phyloP scores from a whole-genome alignment of 2,113 vertebrate species.

The Protobothrops flavoviridis region DNA sequence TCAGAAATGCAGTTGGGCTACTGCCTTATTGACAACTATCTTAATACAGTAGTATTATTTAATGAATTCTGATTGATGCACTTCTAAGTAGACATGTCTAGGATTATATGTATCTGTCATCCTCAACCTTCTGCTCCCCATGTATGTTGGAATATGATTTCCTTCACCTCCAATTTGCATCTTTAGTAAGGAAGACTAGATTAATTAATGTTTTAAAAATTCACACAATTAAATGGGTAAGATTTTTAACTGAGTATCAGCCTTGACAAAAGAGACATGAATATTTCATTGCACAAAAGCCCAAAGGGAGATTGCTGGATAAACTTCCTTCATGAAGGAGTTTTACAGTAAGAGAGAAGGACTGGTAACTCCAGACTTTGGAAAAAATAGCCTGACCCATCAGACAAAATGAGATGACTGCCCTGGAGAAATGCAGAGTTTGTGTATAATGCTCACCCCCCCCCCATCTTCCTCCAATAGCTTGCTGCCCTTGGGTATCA shows the following conservation, averaged over 20 bases:
- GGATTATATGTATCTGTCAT: neutral
- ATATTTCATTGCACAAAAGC: neutral
- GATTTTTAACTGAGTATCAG: neutral
- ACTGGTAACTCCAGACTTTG: neutral
- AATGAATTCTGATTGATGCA: neutral
- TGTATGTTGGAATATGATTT: neutral
- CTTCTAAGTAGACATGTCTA: neutral
- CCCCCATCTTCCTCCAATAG: neutral
- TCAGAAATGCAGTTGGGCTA: neutral
- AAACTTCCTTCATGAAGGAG: neutral
- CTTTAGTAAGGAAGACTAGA: neutral
- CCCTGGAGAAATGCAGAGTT: neutral
- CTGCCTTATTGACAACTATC: neutral
- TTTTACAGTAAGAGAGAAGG: neutral
- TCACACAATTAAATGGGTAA: neutral
- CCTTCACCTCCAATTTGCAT: neutral
- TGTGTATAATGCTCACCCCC: neutral
- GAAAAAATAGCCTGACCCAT: neutral
- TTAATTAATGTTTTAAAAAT: neutral
- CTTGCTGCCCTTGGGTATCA: neutral
- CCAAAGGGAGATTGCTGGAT: neutral
- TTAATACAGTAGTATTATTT: neutral
- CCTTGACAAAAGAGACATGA: neutral
- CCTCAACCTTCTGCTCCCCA: neutral
- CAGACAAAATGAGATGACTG: neutral